Evolutionary conservation across 1,140 invertebrate species (phyloP).

Genomic region (Chionoecetes opilio): DNA sequence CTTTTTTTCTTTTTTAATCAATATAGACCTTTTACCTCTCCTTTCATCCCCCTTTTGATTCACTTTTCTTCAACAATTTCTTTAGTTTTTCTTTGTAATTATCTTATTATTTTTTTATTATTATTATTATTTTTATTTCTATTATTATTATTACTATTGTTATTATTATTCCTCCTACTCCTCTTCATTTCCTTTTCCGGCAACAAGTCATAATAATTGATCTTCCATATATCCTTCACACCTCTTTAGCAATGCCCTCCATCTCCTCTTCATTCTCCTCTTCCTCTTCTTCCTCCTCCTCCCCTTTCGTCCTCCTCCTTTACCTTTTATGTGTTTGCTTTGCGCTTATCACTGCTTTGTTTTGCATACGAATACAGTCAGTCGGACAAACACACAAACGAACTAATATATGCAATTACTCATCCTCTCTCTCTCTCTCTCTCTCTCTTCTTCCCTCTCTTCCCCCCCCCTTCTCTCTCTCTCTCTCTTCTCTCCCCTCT

Average conservation of each 20-base stretch:
- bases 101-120: too few relatives aligned
- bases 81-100: too few relatives aligned
- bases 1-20: too few relatives aligned
- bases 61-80: too few relatives aligned
- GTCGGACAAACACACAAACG: too few relatives aligned
- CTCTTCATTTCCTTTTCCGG: too few relatives aligned
- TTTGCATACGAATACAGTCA: conserved; percentile 41
- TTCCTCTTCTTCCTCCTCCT: background rate
- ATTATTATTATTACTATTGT: too few relatives aligned
- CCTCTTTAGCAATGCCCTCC: background rate
- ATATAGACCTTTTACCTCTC: background rate
- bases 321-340: background rate
- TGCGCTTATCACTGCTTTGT: conserved; percentile 31
- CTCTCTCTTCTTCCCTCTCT: background rate
- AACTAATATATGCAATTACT: background rate
- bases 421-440: conserved; percentile 40
- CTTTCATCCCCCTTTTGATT: background rate
- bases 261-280: background rate
- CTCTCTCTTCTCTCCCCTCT: conserved; percentile 3
- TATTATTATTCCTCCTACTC: background rate
- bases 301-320: background rate
- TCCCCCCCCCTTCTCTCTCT: conserved; percentile 16
- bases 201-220: background rate
- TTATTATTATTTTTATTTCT: too few relatives aligned
- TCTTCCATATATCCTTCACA: background rate